A percentile compares a stretch with the other conserved stretches of the same genome.
phyloP scores from a whole-genome alignment of 1,140 invertebrate genomes.

The Pseudomyrmex cubaensis region DNA sequence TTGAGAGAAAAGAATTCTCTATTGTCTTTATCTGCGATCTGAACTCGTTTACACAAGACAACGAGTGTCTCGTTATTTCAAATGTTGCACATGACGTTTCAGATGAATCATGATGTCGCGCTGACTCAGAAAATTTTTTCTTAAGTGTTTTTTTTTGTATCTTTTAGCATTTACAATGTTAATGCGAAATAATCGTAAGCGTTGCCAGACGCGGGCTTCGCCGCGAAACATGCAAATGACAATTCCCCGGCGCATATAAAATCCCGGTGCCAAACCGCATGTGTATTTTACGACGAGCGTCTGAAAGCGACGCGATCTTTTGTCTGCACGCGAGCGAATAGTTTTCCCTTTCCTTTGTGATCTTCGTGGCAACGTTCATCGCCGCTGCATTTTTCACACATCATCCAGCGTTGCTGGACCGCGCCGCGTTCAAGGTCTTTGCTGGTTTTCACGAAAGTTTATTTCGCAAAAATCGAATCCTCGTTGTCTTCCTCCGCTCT shows the following conservation, averaged over 20 bases:
- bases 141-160: too few relatives aligned
- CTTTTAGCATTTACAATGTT: too few relatives aligned
- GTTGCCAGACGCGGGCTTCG: neutral
- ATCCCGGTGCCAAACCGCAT: constrained; percentile 36
- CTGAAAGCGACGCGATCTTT: constrained; percentile 27
- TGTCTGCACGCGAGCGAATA: constrained; percentile 15
- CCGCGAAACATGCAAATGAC: constrained; percentile 3
- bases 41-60: neutral
- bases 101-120: constrained; percentile 18
- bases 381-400: constrained; percentile 1
- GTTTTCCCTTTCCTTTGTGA: constrained; percentile 12
- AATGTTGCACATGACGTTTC: constrained; percentile 14
- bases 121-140: constrained; percentile 23
- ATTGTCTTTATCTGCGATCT: neutral
- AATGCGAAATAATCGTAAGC: too few relatives aligned
- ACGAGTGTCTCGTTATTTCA: constrained; percentile 36
- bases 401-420: neutral
- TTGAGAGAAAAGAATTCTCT: neutral
- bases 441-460: neutral
- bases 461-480: constrained; percentile 27
- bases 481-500: constrained; percentile 11
- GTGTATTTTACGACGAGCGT: constrained; percentile 18
- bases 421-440: constrained; percentile 62
- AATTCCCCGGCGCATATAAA: neutral
- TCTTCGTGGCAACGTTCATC: neutral